Conservation (phyloP, 2,888 invertebrate species). For the Dysmachus trigonus region DNA sequence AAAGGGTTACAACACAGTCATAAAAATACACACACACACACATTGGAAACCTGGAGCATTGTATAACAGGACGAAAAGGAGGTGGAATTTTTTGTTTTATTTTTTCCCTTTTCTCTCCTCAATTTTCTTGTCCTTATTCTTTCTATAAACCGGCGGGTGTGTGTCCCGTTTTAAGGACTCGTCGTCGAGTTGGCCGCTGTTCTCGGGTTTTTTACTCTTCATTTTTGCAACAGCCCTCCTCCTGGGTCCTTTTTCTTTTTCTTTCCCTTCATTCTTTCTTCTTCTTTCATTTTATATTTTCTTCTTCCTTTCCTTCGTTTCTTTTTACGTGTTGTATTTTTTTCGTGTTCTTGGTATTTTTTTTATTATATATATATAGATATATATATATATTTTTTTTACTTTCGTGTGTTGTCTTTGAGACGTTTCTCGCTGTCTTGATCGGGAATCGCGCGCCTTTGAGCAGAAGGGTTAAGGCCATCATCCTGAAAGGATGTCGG, state of each 20-base stretch:
- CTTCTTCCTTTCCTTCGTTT: not conserved
- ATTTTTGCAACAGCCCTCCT: not conserved
- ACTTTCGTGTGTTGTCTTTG: conserved; percentile 55
- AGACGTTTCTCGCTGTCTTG: conserved; percentile 50
- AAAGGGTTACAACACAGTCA: not conserved
- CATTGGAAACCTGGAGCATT: not conserved
- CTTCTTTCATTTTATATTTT: not conserved
- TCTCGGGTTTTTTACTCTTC: not conserved
- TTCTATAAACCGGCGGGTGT: not conserved
- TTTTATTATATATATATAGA: not conserved
- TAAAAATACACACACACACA: not conserved
- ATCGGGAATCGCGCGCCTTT: conserved; percentile 44
- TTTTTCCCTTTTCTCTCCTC: conserved; percentile 34
- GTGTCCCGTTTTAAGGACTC: not conserved
- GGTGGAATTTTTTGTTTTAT: not conserved
- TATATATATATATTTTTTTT: not conserved
- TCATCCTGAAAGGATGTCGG: conserved; percentile 60
- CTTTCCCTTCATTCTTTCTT: conserved; percentile 39
- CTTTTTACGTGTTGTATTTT: not conserved
- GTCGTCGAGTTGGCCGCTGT: not conserved
- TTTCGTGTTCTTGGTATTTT: too few relatives aligned
- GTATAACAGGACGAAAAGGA: not conserved
- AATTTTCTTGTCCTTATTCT: conserved; percentile 10
- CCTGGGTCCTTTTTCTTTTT: conserved; percentile 34
- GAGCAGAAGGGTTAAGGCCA: conserved; percentile 61